phyloP scores from a whole-genome alignment of 2,888 invertebrate genomes.

The Limnephilus marmoratus region DNA sequence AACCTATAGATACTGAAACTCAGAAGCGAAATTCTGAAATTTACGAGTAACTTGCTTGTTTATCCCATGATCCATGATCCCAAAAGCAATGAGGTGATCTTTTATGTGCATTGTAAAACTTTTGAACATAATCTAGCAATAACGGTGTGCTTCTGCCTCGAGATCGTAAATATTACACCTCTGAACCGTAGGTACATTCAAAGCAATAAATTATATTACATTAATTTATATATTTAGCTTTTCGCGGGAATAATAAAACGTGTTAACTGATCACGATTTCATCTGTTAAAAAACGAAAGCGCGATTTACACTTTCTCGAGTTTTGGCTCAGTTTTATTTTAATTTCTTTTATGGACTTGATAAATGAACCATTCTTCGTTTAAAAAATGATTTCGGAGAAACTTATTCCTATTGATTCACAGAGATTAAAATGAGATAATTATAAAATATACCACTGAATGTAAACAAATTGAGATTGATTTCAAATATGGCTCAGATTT shows the following conservation, averaged over 20 bases:
- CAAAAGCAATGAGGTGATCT: neutral
- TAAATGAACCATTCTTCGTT: neutral
- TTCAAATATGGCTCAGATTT: neutral
- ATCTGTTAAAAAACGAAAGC: constrained; percentile 11
- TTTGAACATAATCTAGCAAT: neutral
- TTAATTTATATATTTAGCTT: constrained; percentile 1
- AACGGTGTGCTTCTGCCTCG: neutral
- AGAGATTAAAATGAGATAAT: neutral
- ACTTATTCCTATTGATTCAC: neutral
- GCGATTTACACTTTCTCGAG: constrained; percentile 15
- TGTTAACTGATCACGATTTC: constrained; percentile 19
- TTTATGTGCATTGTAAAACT: neutral
- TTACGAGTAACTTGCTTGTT: neutral
- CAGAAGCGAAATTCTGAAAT: neutral
- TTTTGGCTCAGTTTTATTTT: constrained; percentile 10
- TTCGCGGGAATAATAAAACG: neutral
- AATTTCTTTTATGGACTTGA: neutral
- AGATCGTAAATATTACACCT: neutral
- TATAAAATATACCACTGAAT: neutral
- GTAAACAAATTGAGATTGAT: neutral
- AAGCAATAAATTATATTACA: neutral
- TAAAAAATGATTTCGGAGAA: neutral
- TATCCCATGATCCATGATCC: neutral
- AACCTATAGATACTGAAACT: neutral
- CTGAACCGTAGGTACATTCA: neutral